Evolutionary conservation across 37 sponge, comb jelly and placozoan species (phyloP).

Genomic region (Oopsacas minuta): DNA sequence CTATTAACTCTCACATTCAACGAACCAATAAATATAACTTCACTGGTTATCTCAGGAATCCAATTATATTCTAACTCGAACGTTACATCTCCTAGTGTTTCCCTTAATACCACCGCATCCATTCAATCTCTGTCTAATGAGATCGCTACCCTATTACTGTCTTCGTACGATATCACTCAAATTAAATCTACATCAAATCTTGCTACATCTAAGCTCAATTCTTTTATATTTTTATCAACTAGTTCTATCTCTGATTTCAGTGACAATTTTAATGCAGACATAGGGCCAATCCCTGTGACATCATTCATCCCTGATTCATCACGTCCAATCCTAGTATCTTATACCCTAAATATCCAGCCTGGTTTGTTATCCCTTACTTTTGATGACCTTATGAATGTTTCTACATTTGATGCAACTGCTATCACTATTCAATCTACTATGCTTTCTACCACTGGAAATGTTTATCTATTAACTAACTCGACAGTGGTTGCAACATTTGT

Average conservation of each 20-base stretch:
- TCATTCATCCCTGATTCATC: constrained; percentile 42
- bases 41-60: not conserved
- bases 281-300: constrained; percentile 23
- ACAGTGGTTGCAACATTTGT: constrained; percentile 31
- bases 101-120: not conserved
- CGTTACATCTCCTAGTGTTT: not conserved
- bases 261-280: constrained; percentile 30
- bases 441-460: constrained; percentile 22
- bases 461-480: constrained; percentile 30
- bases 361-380: constrained; percentile 53
- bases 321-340: constrained; percentile 46
- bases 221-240: constrained; percentile 33
- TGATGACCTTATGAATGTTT: constrained; percentile 63
- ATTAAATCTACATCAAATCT: constrained; percentile 22
- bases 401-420: constrained; percentile 57
- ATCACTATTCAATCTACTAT: constrained; percentile 52
- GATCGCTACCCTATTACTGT: not conserved
- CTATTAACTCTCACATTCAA: constrained; percentile 20
- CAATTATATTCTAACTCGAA: not conserved
- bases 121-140: not conserved
- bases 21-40: constrained; percentile 19
- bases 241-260: constrained; percentile 48
- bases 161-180: not conserved
- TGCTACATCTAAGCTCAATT: constrained; percentile 42
- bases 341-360: constrained; percentile 48